phyloP scores from a whole-genome alignment of 2,113 vertebrate species.

The Gopherus flavomarginatus region DNA sequence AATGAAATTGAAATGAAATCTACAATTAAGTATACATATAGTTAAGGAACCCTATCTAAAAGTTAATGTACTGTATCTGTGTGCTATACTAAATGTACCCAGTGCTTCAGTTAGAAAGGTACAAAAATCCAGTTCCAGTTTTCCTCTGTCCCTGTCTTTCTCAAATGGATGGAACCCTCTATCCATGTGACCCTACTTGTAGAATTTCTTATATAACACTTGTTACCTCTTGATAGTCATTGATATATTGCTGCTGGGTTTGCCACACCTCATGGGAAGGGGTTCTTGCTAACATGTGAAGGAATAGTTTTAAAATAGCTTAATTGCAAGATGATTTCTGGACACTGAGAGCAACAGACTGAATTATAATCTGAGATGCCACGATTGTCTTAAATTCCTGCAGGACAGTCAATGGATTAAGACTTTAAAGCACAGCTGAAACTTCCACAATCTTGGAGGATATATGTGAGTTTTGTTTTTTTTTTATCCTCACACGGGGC shows the following conservation, averaged over 20 bases:
- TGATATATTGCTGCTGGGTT: not conserved
- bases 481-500: not conserved
- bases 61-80: not conserved
- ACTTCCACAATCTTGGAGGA: not conserved
- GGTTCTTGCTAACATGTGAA: not conserved
- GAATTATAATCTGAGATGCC: conserved; percentile 34
- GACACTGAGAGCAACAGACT: conserved; percentile 14
- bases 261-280: not conserved
- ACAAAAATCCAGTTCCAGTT: not conserved
- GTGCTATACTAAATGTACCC: not conserved
- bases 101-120: not conserved
- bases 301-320: not conserved
- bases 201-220: not conserved
- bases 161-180: not conserved
- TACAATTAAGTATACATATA: not conserved
- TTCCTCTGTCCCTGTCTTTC: not conserved
- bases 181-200: not conserved
- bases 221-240: rapidly evolving
- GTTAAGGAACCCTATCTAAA: not conserved
- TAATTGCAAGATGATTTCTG: not conserved
- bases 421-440: not conserved
- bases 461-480: not conserved
- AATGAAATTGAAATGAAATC: not conserved
- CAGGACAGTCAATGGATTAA: not conserved
- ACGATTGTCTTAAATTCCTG: not conserved